Conservation (phyloP, 2,888 invertebrate genomes). For the Meandrusa payeni region DNA sequence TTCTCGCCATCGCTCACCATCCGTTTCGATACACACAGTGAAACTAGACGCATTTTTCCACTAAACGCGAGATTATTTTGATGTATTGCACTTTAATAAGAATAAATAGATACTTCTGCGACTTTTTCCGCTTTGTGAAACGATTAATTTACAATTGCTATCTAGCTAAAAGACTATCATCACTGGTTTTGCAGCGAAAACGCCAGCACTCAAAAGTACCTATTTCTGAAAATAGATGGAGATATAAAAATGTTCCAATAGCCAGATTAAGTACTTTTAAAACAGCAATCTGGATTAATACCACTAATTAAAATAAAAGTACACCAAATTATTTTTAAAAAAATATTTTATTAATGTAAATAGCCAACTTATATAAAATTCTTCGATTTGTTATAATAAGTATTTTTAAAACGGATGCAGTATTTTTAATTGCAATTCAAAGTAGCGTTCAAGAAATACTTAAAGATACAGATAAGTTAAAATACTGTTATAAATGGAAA, state of each 20-base stretch:
- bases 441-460: constrained; percentile 19
- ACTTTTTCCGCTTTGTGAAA: constrained; percentile 65
- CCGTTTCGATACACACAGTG: constrained; percentile 69
- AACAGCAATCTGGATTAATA: constrained; percentile 16
- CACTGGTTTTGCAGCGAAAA: constrained; percentile 83
- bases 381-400: constrained; percentile 6
- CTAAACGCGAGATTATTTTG: constrained; percentile 70
- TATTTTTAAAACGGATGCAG: constrained; percentile 15
- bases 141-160: constrained; percentile 79
- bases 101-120: constrained; percentile 64
- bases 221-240: constrained; percentile 87
- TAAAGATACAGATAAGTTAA: constrained; percentile 12
- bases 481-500: background rate
- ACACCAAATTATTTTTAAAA: constrained; percentile 7
- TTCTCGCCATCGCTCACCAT: constrained; percentile 81
- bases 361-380: background rate
- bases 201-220: constrained; percentile 83
- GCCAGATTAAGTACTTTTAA: constrained; percentile 50
- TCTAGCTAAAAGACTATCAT: constrained; percentile 82
- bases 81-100: constrained; percentile 74
- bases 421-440: constrained; percentile 19
- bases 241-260: constrained; percentile 80
- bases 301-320: background rate
- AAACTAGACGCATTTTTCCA: constrained; percentile 80
- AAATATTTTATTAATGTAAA: background rate